phyloP scores from a whole-genome alignment of 2,113 vertebrate genomes.

The Cheirogaleus medius region DNA sequence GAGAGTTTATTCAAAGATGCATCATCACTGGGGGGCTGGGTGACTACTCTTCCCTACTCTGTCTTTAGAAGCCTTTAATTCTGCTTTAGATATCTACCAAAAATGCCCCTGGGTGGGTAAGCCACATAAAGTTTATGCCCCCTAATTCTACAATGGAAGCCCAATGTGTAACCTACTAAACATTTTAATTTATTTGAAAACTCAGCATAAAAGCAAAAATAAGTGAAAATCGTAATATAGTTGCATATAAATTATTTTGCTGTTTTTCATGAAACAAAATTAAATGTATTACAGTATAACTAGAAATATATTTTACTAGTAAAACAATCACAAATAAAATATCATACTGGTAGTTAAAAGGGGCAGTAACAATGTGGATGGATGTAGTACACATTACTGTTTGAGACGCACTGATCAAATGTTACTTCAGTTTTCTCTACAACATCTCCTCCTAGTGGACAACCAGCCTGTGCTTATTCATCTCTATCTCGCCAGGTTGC shows the following conservation, averaged over 20 bases:
- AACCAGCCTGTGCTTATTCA: background rate
- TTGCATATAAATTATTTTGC: background rate
- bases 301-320: background rate
- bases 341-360: background rate
- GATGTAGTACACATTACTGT: background rate
- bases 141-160: background rate
- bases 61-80: constrained; percentile 12
- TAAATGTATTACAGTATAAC: background rate
- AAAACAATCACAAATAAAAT: constrained; percentile 44
- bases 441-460: constrained; percentile 28
- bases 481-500: background rate
- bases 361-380: background rate
- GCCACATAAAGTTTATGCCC: background rate
- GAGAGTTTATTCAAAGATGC: background rate
- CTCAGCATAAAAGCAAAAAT: background rate
- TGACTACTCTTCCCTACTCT: background rate
- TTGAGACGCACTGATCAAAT: background rate
- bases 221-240: background rate
- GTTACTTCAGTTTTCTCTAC: constrained; percentile 10
- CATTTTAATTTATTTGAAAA: constrained; percentile 41
- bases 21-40: background rate
- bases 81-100: background rate
- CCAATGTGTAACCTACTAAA: background rate
- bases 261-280: background rate
- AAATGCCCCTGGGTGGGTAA: background rate